Percentiles rank a stretch among this genome's conserved stretches.
Conservation (phyloP, 2,888 invertebrate genomes). For the Carterocephalus palaemon region DNA sequence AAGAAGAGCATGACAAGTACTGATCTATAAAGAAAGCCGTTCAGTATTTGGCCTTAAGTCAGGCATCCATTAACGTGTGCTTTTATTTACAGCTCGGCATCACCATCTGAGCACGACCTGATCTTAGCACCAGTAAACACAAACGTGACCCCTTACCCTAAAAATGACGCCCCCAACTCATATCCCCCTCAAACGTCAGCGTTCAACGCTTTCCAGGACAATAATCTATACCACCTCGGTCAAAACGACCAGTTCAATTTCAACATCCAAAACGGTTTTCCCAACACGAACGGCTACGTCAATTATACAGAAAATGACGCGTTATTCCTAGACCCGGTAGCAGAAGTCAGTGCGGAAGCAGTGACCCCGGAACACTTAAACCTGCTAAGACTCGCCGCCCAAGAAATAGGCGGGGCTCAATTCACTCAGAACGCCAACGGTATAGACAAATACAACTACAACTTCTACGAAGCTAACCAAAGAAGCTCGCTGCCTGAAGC, state of each 20-base stretch:
- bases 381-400: slow-evolving; percentile 69
- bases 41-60: too few species aligned
- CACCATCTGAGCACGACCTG: slow-evolving; percentile 62
- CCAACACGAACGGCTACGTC: slow-evolving; percentile 55
- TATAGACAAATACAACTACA: slow-evolving; percentile 65
- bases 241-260: slow-evolving; percentile 55
- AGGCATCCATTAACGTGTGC: too few species aligned
- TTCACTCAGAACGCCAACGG: slow-evolving; percentile 50
- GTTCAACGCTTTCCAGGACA: slow-evolving; percentile 50
- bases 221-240: slow-evolving; percentile 49
- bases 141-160: slow-evolving; percentile 45
- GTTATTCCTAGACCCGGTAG: slow-evolving; percentile 52
- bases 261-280: slow-evolving; percentile 58
- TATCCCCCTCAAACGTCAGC: slow-evolving; percentile 52
- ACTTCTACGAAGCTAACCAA: slow-evolving; percentile 70
- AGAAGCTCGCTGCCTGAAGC: slow-evolving; percentile 67
- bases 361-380: slow-evolving; percentile 71
- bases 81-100: slow-evolving; percentile 49
- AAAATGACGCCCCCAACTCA: slow-evolving; percentile 49
- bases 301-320: slow-evolving; percentile 62
- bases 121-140: slow-evolving; percentile 42
- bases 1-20: too few species aligned
- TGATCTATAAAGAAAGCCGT: too few species aligned
- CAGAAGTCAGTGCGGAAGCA: slow-evolving; percentile 45
- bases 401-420: slow-evolving; percentile 72